These are phyloP conservation scores for Polyommatus icarus DNA, from an alignment of 2,888 invertebrate species.

Conservation along the genomic window DNA sequence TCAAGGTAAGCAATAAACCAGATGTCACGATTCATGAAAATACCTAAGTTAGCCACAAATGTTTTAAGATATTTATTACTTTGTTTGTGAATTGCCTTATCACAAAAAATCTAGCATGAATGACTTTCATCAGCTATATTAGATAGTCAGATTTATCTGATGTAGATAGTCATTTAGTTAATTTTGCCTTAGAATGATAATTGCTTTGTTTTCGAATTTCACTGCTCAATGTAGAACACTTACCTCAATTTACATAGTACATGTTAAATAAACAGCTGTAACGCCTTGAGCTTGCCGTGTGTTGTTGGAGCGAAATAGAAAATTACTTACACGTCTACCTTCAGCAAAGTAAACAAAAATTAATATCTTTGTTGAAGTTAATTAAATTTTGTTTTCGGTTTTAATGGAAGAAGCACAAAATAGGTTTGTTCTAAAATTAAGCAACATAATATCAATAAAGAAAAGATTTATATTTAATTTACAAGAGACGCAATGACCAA, in stretches of 20 bases:
- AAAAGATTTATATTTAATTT: not conserved
- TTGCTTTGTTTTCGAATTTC: not conserved
- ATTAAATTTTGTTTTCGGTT: not conserved
- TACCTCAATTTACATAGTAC: not conserved
- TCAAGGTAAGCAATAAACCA: not conserved
- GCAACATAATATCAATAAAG: not conserved
- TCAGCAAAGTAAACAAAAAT: not conserved
- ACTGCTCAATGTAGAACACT: not conserved
- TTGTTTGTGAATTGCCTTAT: not conserved
- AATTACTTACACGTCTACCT: constrained; percentile 10
- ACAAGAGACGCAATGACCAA: no score
- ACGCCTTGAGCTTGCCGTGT: not conserved
- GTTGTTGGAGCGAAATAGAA: constrained; percentile 16
- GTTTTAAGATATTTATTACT: not conserved
- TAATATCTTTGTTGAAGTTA: not conserved
- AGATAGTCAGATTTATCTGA: not conserved
- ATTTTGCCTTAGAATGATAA: not conserved
- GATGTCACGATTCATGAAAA: not conserved
- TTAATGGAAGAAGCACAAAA: not conserved
- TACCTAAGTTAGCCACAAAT: not conserved
- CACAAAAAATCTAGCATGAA: not conserved
- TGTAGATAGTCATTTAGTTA: not conserved
- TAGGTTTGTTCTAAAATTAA: not conserved
- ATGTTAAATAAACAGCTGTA: not conserved
- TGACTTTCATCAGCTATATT: not conserved